phyloP scores from a whole-genome alignment of 2,113 vertebrate species.

The Callithrix jacchus region DNA sequence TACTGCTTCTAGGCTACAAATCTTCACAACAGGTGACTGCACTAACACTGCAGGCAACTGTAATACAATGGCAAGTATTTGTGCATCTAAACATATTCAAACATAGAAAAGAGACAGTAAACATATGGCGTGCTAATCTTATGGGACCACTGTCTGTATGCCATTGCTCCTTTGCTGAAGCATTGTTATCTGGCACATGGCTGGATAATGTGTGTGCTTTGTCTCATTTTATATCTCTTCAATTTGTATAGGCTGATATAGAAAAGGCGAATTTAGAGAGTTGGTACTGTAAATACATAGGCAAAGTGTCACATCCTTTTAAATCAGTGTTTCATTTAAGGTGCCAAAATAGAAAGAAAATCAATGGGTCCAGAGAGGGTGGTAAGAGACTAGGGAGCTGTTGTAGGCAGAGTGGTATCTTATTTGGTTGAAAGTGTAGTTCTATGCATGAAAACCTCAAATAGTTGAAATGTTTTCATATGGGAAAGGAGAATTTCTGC shows the following conservation, averaged over 20 bases:
- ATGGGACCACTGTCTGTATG: not conserved
- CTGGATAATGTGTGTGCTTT: not conserved
- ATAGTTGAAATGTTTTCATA: not conserved
- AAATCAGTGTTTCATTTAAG: rapidly evolving
- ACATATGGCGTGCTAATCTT: not conserved
- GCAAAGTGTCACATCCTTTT: not conserved
- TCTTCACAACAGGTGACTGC: not conserved
- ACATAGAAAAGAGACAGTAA: not conserved
- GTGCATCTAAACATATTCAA: not conserved
- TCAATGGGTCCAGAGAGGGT: rapidly evolving
- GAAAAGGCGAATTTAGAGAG: not conserved
- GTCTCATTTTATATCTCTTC: not conserved
- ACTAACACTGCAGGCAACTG: not conserved
- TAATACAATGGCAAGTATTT: not conserved
- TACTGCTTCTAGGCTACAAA: not conserved
- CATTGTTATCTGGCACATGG: not conserved
- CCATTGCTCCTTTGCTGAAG: not conserved
- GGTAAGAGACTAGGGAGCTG: no score
- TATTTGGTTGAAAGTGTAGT: not conserved
- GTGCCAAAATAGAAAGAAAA: not conserved
- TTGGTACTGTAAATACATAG: not conserved
- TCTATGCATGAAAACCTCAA: not conserved
- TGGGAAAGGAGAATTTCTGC: not conserved
- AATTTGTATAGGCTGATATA: not conserved
- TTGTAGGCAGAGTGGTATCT: no score